Evolutionary conservation across 2,888 invertebrate species (phyloP), one percentile per base, ranked within the genome.

Genomic region (Lithophane socia): DNA sequence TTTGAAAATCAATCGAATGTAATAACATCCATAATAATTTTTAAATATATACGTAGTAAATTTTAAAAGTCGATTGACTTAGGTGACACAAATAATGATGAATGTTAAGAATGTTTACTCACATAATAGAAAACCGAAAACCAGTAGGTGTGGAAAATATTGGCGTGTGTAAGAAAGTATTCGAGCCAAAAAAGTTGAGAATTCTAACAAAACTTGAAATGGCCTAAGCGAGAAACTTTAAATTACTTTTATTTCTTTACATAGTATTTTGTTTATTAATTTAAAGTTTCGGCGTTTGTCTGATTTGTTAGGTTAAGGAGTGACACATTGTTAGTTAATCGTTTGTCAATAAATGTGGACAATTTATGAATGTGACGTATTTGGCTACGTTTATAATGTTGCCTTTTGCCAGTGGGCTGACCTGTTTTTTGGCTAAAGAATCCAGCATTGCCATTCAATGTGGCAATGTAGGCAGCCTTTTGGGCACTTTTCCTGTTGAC

Each of bases 161-260:
- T 70, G 29, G 47, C 68, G 79, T 79, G 49, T 75, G 75, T 72
- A 47, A 73, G 63, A 83, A 83, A 83, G 69, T 75, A 56, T 75
- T 67, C 42, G 63, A 73, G 73, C 73, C 66, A 83, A 75, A 75
- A 75, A 83, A 79, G 83, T 82, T 75, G 44, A 12, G 63, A 61
- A 77, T 75, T 70, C 56, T 73, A 61, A 83, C 76, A 72, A 84
- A 84, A 83, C 80, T 77, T 80, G 64, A 75, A 79, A 84, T 84
- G 65, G 66, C 72, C 71, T 77, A 70, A 74, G 72, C 69, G 80
- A 75, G 61, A 77, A 83, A 83, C 80, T 83, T 83, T 72, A 83
- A 84, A 83, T 83, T 80, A 77, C 84, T 83, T 83, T 84, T 83
- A 74, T 83, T 77, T 80, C 77, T 77, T 77, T 77, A 80, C 76